phyloP scores from a whole-genome alignment of 2,113 vertebrate genomes.

The Ariopsis seemanni region DNA sequence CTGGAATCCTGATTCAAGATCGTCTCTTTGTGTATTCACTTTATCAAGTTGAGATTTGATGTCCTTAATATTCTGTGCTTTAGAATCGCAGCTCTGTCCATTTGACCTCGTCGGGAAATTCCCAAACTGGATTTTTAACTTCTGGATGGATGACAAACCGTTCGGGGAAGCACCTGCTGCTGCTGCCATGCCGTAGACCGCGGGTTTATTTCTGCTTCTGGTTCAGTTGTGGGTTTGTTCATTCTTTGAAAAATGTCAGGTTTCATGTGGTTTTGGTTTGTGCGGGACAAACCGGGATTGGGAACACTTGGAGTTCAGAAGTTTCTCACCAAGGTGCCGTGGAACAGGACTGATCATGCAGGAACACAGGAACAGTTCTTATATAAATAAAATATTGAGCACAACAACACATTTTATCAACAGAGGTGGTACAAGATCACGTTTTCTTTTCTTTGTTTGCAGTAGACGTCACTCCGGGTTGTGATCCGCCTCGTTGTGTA shows the following conservation, averaged over 20 bases:
- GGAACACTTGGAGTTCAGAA: neutral
- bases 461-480: too few species aligned
- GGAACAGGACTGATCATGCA: neutral
- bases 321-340: neutral
- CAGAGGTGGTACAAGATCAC: neutral
- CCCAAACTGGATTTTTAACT: conserved; percentile 4
- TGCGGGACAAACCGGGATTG: neutral
- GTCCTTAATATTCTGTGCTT: neutral
- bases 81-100: neutral
- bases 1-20: neutral
- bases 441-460: neutral
- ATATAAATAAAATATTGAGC: neutral
- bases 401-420: neutral
- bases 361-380: neutral
- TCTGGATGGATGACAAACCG: conserved; percentile 1
- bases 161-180: neutral
- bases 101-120: neutral
- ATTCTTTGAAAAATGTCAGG: neutral
- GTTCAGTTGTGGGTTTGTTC: neutral
- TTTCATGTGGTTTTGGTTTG: conserved; percentile 24
- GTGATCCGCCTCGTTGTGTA: too few species aligned
- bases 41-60: neutral
- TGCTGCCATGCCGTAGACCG: neutral
- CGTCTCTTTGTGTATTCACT: neutral
- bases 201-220: neutral